These are phyloP conservation scores for Camponotus fellah DNA, from an alignment of 2,888 invertebrate genomes.

Conservation along the genomic window DNA sequence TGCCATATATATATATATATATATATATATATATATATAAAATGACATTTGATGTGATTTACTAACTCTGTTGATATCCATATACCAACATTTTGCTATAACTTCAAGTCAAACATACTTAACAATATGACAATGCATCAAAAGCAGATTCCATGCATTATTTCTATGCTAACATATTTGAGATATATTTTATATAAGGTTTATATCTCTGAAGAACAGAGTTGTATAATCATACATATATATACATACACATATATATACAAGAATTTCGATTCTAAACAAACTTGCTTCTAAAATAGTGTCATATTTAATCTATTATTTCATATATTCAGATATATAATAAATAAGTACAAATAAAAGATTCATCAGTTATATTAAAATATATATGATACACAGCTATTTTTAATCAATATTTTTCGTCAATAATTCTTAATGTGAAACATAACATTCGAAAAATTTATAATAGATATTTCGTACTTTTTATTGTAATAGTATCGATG, in stretches of 20 bases:
- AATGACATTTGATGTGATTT: constrained; percentile 91
- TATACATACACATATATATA: not conserved
- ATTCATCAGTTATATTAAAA: constrained; percentile 25
- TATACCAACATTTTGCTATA: constrained; percentile 94
- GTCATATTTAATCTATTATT: not conserved
- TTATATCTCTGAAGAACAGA: constrained; percentile 85
- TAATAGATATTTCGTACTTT: constrained; percentile 59
- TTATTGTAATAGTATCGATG: constrained; percentile 52
- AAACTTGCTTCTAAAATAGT: constrained; percentile 20
- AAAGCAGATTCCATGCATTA: constrained; percentile 97
- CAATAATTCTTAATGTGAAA: constrained; percentile 29
- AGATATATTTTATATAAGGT: constrained; percentile 86
- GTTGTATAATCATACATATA: constrained; percentile 47
- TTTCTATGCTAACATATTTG: constrained; percentile 95
- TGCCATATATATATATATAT: not conserved
- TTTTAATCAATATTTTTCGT: constrained; percentile 42
- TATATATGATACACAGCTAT: not conserved
- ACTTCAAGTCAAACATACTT: constrained; percentile 96
- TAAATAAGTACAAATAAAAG: constrained; percentile 70
- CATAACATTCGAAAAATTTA: constrained; percentile 44
- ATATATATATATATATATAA: constrained; percentile 72
- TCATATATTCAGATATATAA: constrained; percentile 53
- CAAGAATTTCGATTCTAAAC: constrained; percentile 6
- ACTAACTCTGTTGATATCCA: constrained; percentile 94
- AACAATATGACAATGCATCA: constrained; percentile 92